A percentile compares a stretch with the other conserved stretches of the same genome.
Evolutionary conservation across 2,113 vertebrate genomes (phyloP).

Genomic region (Tringa solitaria): DNA sequence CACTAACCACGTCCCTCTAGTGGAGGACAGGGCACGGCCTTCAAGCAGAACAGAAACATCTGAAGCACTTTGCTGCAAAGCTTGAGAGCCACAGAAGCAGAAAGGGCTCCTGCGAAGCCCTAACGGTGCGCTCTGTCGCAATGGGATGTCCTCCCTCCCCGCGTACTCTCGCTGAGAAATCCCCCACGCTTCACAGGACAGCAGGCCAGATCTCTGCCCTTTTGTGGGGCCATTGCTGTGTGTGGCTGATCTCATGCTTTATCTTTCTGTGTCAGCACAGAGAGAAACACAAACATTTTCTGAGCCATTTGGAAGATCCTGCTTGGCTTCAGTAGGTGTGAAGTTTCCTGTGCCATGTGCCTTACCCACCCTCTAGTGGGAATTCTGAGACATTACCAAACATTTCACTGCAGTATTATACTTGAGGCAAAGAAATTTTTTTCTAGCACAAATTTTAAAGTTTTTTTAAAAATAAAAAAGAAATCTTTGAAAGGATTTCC

Average conservation of each 20-base stretch:
- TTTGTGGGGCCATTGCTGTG: rapidly evolving
- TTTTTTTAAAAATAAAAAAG: not conserved
- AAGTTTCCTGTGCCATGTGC: not conserved
- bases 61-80: not conserved
- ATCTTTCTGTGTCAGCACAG: not conserved
- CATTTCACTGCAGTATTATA: not conserved
- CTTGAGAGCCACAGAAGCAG: not conserved
- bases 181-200: not conserved
- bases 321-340: rapidly evolving
- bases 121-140: rapidly evolving
- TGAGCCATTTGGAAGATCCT: not conserved
- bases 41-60: not conserved
- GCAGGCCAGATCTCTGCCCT: not conserved
- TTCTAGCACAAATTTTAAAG: not conserved
- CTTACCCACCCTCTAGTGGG: not conserved
- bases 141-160: not conserved
- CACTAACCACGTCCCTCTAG: rapidly evolving
- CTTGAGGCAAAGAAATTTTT: not conserved
- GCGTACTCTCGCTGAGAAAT: not conserved
- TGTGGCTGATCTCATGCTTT: not conserved
- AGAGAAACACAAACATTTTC: not conserved
- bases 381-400: not conserved
- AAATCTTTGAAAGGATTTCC: not conserved
- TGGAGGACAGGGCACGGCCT: rapidly evolving
- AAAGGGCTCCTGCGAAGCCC: not conserved